phyloP scores from a whole-genome alignment of 2,888 invertebrate genomes.

The Heliconius hortense region DNA sequence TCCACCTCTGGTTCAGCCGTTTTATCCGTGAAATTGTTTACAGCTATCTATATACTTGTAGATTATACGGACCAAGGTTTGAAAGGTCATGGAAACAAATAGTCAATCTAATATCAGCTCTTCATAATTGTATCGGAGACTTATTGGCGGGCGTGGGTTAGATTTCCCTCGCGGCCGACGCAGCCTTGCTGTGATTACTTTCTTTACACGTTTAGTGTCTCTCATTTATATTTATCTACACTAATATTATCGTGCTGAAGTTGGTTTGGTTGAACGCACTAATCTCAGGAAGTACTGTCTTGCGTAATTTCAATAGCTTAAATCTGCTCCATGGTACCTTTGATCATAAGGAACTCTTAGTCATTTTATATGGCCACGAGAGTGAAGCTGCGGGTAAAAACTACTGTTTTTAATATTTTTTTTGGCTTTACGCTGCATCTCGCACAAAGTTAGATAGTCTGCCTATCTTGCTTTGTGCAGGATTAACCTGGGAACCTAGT shows the following conservation, averaged over 20 bases:
- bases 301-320: no score
- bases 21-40: background rate
- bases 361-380: no score
- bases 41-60: background rate
- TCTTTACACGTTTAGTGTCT: conserved; percentile 20
- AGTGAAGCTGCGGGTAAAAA: no score
- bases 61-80: background rate
- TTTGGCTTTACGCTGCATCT: background rate
- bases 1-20: no score
- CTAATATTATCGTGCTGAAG: background rate
- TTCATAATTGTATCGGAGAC: conserved; percentile 27
- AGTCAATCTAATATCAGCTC: conserved; percentile 13
- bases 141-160: conserved; percentile 25
- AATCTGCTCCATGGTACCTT: no score
- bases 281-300: background rate
- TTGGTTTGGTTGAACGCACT: background rate
- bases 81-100: conserved; percentile 7
- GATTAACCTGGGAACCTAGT: no score
- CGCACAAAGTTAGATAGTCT: no score
- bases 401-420: no score
- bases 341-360: no score
- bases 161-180: conserved; percentile 29
- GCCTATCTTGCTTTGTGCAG: no score
- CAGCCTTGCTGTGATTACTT: conserved; percentile 28
- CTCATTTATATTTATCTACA: background rate